Conservation (phyloP, 2,113 vertebrate species). For the Nerophis lumbriciformis region DNA sequence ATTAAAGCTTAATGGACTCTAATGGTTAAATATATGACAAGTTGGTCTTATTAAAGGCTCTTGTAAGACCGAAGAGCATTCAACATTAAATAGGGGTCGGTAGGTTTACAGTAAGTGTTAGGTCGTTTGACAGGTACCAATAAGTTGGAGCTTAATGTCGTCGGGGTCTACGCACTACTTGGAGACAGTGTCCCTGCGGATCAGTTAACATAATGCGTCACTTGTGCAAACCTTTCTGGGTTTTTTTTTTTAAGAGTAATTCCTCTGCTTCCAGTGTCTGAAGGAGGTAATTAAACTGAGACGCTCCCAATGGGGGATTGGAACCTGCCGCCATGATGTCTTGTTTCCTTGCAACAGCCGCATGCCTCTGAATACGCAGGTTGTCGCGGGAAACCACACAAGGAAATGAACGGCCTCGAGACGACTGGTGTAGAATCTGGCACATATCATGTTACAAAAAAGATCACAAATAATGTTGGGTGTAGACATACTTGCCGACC, state of each 20-base stretch:
- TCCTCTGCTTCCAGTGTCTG: slow-evolving; percentile 46
- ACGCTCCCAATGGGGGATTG: slow-evolving; percentile 56
- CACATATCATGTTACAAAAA: too few relatives aligned
- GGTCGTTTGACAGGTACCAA: slow-evolving; percentile 9
- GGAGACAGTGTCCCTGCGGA: slow-evolving; percentile 26
- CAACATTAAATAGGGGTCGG: slow-evolving; percentile 33
- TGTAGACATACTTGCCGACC: too few relatives aligned
- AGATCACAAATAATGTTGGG: too few relatives aligned
- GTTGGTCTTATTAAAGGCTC: slow-evolving; percentile 24
- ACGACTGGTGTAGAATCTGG: background rate
- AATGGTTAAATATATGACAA: slow-evolving; percentile 13
- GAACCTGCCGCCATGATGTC: slow-evolving; percentile 30
- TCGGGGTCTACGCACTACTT: slow-evolving; percentile 1
- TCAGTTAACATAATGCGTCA: slow-evolving; percentile 44
- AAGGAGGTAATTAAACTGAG: slow-evolving; percentile 65
- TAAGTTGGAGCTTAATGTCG: background rate
- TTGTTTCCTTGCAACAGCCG: slow-evolving; percentile 39
- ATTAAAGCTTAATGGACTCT: slow-evolving; percentile 2
- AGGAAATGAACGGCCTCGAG: slow-evolving; percentile 43
- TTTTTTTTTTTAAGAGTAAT: slow-evolving; percentile 51
- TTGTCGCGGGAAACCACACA: slow-evolving; percentile 42
- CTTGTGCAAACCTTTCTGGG: slow-evolving; percentile 32
- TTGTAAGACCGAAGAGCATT: slow-evolving; percentile 3
- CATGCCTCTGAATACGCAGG: slow-evolving; percentile 36
- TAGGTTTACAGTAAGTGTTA: slow-evolving; percentile 27